phyloP scores from a whole-genome alignment of 2,888 invertebrate genomes.

The Mellilla xanthometata region DNA sequence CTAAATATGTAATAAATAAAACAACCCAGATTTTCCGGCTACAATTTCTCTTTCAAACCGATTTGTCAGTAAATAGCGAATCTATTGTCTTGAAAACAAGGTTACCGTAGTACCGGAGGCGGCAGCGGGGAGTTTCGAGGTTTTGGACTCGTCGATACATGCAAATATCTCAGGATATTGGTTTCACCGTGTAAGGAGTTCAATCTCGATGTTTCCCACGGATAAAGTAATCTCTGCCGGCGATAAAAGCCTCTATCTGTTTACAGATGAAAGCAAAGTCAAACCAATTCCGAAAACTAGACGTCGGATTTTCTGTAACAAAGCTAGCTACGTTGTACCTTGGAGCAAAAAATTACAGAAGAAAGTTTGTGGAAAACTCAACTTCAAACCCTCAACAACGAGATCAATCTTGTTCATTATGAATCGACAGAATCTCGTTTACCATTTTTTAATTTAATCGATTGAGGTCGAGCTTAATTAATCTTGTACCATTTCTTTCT shows the following conservation, averaged over 20 bases:
- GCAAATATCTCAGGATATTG: constrained; percentile 56
- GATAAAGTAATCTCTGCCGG: constrained; percentile 50
- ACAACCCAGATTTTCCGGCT: background rate
- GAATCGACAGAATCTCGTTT: constrained; percentile 20
- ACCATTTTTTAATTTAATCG: constrained; percentile 15
- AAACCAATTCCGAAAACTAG: constrained; percentile 45
- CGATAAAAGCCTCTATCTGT: constrained; percentile 50
- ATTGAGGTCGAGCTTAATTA: constrained; percentile 18
- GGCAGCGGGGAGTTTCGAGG: constrained; percentile 13
- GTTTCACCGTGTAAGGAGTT: constrained; percentile 51
- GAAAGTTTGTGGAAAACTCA: constrained; percentile 15
- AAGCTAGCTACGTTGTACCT: constrained; percentile 34
- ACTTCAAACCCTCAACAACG: constrained; percentile 10
- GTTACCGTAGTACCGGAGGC: constrained; percentile 18
- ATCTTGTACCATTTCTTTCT: constrained; percentile 12
- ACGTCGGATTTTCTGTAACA: constrained; percentile 36
- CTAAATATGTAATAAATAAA: constrained; percentile 8
- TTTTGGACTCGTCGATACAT: constrained; percentile 35
- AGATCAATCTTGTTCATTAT: constrained; percentile 21
- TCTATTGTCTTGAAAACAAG: constrained; percentile 16
- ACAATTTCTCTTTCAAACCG: background rate
- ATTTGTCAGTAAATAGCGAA: constrained; percentile 9
- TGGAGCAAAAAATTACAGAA: constrained; percentile 25
- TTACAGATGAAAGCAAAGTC: constrained; percentile 51
- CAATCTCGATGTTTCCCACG: constrained; percentile 51